Conservation (phyloP, 2,113 vertebrate genomes). For the Felis catus region DNA sequence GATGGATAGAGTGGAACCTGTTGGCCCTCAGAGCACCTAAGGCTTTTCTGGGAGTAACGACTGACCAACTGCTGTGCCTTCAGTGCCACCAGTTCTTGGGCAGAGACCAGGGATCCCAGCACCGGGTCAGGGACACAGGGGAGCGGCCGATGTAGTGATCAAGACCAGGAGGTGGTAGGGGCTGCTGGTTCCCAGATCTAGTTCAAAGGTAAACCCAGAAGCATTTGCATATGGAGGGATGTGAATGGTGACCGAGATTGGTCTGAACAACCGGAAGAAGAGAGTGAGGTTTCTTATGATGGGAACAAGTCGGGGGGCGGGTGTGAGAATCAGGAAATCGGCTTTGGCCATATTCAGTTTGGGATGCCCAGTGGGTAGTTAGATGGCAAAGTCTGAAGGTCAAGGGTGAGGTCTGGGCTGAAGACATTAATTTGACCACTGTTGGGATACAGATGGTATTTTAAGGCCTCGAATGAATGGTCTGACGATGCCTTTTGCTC, state of each 20-base stretch:
- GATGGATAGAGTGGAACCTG: accelerated
- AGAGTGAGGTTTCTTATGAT: neutral
- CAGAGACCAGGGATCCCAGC: neutral
- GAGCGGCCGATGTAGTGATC: neutral
- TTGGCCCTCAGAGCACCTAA: accelerated
- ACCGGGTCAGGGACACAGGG: neutral
- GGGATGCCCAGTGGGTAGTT: neutral
- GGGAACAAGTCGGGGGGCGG: accelerated
- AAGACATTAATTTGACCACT: neutral
- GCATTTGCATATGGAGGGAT: neutral
- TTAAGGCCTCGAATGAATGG: neutral
- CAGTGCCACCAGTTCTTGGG: neutral
- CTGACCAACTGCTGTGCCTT: neutral
- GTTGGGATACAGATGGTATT: neutral
- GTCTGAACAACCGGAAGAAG: neutral
- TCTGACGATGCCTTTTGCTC: neutral
- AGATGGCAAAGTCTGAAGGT: neutral
- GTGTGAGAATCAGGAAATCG: accelerated
- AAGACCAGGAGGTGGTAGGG: neutral
- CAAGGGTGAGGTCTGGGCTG: neutral
- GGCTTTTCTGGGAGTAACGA: neutral
- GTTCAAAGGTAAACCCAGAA: neutral
- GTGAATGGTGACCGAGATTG: neutral
- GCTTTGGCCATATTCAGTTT: accelerated
- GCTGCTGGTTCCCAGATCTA: too few species aligned